Percentiles rank a stretch among this genome's conserved stretches.
These are phyloP conservation scores for Gulo gulo DNA, from an alignment of 2,113 vertebrate species.

Conservation along the genomic window DNA sequence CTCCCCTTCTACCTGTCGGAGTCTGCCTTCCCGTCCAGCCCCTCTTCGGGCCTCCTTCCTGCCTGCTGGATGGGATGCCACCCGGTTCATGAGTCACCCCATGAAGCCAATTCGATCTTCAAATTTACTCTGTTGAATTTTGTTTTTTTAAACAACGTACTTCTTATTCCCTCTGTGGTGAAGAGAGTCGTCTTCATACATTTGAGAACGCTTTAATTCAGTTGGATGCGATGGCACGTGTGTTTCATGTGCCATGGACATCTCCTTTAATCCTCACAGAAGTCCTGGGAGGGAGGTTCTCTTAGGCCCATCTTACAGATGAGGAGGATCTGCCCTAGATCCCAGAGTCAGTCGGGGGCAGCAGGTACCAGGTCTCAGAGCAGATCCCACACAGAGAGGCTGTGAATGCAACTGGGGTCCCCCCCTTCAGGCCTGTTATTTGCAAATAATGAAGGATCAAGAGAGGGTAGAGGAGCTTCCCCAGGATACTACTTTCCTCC, in stretches of 20 bases:
- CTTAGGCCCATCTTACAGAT: neutral
- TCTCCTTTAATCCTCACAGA: neutral
- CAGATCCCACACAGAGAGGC: neutral
- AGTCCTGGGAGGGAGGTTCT: neutral
- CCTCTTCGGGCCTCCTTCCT: neutral
- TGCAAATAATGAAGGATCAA: neutral
- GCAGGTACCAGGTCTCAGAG: neutral
- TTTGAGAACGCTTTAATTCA: too few relatives aligned
- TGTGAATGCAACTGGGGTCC: too few relatives aligned
- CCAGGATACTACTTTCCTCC: fast-evolving
- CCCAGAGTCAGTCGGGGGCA: neutral
- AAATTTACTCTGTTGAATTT: neutral
- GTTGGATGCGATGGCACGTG: neutral
- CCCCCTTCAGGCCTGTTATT: neutral
- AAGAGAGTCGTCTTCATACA: neutral
- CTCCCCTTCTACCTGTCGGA: neutral
- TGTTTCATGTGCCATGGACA: fast-evolving
- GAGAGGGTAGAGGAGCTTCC: too few relatives aligned
- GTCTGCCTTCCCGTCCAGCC: neutral
- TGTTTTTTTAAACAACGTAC: neutral
- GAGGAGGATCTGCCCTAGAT: neutral
- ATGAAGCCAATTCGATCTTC: neutral
- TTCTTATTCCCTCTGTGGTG: neutral
- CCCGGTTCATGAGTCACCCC: neutral
- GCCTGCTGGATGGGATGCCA: neutral